Percentiles rank a stretch among this genome's conserved stretches.
phyloP scores from a whole-genome alignment of 2,113 vertebrate species.

The Nothobranchius kuhntae region DNA sequence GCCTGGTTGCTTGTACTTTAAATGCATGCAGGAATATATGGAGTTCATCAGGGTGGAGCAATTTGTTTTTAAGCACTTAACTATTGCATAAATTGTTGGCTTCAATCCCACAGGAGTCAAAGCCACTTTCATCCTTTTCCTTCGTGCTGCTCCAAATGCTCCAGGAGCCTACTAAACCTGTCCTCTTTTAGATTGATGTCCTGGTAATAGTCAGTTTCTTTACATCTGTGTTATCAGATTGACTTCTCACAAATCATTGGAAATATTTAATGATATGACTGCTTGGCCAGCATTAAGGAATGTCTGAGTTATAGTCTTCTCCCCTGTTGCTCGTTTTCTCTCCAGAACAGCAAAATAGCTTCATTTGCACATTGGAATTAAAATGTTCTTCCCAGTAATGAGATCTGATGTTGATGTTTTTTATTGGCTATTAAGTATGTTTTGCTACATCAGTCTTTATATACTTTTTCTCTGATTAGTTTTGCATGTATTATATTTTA shows the following conservation, averaged over 20 bases:
- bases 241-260: conserved; percentile 39
- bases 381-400: conserved; percentile 32
- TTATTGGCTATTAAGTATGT: conserved; percentile 16
- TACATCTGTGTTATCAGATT: conserved; percentile 37
- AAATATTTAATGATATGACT: conserved; percentile 47
- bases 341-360: conserved; percentile 30
- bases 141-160: conserved; percentile 34
- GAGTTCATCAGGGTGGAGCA: conserved; percentile 30
- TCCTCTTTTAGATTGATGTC: conserved; percentile 29
- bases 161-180: conserved; percentile 41
- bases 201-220: conserved; percentile 34
- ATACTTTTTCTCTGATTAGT: conserved; percentile 13
- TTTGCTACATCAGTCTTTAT: conserved; percentile 15
- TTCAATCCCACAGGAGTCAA: conserved; percentile 18
- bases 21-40: conserved; percentile 22
- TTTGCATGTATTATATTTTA: conserved; percentile 29
- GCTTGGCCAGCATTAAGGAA: conserved; percentile 27
- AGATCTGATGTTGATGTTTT: conserved; percentile 33
- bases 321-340: conserved; percentile 21
- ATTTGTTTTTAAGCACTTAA: conserved; percentile 26
- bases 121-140: conserved; percentile 22
- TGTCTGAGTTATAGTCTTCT: conserved; percentile 24
- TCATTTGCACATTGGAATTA: conserved; percentile 45
- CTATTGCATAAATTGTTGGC: conserved; percentile 30
- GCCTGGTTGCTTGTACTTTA: conserved; percentile 14